phyloP scores from a whole-genome alignment of 2,113 vertebrate genomes.

The Poeciliopsis turrubarensis region DNA sequence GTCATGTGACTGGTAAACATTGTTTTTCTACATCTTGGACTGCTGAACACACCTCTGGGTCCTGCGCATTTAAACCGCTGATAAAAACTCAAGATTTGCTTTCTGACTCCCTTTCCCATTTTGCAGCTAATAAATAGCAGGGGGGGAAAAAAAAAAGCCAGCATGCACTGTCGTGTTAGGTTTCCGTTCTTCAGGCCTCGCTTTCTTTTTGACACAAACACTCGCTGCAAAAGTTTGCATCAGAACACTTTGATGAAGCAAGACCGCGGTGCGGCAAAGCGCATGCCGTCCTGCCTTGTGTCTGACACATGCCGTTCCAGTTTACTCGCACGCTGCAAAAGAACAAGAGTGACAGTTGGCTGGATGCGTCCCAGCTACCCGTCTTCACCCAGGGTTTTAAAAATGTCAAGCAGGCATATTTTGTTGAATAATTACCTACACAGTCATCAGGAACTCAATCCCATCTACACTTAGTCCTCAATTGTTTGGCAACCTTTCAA shows the following conservation, averaged over 20 bases:
- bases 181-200: background rate
- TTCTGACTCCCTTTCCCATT: background rate
- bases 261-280: constrained; percentile 39
- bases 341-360: background rate
- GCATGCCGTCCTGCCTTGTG: constrained; percentile 32
- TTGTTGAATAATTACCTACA: constrained; percentile 8
- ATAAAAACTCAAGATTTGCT: background rate
- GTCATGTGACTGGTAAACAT: constrained; percentile 47
- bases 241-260: constrained; percentile 34
- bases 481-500: constrained; percentile 1
- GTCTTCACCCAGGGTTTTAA: background rate
- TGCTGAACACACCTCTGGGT: constrained; percentile 4
- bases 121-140: background rate
- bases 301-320: constrained; percentile 18
- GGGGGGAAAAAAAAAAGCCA: background rate
- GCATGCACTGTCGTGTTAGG: background rate
- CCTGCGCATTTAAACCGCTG: constrained; percentile 15
- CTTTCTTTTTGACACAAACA: constrained; percentile 11
- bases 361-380: background rate
- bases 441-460: constrained; percentile 29
- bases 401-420: constrained; percentile 5
- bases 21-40: constrained; percentile 36
- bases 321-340: background rate
- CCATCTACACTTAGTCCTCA: background rate
- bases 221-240: constrained; percentile 43